Percentiles rank a stretch among this genome's conserved stretches.
Conservation (phyloP, 2,888 invertebrate species). For the Erebia palarica region DNA sequence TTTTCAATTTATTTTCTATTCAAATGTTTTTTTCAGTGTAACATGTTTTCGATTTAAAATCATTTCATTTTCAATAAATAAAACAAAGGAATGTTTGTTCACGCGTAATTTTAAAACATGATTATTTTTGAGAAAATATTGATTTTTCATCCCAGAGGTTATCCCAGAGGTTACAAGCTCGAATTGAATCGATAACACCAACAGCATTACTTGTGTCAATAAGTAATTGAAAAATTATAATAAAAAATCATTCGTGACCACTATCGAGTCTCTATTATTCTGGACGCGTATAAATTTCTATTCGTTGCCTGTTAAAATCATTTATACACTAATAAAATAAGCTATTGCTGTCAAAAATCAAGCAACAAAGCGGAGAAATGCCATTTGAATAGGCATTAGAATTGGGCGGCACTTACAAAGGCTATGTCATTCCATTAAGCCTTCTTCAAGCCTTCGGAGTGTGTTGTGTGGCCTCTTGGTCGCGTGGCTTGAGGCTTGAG, state of each 20-base stretch:
- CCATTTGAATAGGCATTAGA: slow-evolving; percentile 82
- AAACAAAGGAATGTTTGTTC: slow-evolving; percentile 57
- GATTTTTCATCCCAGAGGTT: slow-evolving; percentile 35
- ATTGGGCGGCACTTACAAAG: slow-evolving; percentile 82
- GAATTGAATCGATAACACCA: slow-evolving; percentile 32
- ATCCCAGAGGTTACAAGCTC: slow-evolving; percentile 31
- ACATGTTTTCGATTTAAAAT: slow-evolving; percentile 16
- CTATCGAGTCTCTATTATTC: slow-evolving; percentile 45
- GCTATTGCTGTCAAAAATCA: slow-evolving; percentile 80
- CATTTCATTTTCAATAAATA: slow-evolving; percentile 34
- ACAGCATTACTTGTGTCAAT: slow-evolving; percentile 34
- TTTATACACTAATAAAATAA: slow-evolving; percentile 78
- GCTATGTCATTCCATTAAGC: slow-evolving; percentile 81
- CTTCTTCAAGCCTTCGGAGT: slow-evolving; percentile 75
- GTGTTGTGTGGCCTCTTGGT: slow-evolving; percentile 75
- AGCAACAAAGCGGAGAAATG: slow-evolving; percentile 81
- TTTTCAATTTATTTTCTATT: too few relatives aligned
- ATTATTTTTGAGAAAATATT: slow-evolving; percentile 35
- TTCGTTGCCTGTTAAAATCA: slow-evolving; percentile 67
- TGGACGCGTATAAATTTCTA: slow-evolving; percentile 55
- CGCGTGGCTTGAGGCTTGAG: slow-evolving; percentile 69
- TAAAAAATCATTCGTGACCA: slow-evolving; percentile 46
- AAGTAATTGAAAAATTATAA: slow-evolving; percentile 35
- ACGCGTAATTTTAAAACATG: slow-evolving; percentile 26
- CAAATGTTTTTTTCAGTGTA: neutral